These are phyloP conservation scores for Caenorhabditis angaria DNA, from an alignment of 2,888 invertebrate genomes.

Conservation along the genomic window DNA sequence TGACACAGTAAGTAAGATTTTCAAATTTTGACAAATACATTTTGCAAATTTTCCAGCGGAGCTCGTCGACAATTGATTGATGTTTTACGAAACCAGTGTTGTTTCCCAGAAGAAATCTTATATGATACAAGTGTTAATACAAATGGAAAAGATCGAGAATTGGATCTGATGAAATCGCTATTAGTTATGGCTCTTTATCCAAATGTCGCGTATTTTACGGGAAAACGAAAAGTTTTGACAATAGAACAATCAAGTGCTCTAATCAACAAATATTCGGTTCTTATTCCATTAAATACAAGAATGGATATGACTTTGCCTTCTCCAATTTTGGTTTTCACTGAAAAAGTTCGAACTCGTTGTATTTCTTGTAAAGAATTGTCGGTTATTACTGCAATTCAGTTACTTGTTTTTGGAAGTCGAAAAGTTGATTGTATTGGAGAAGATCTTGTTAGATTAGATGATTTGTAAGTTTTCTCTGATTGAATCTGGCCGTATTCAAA, in stretches of 20 bases:
- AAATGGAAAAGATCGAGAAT: slow-evolving; percentile 77
- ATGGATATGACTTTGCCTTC: slow-evolving; percentile 82
- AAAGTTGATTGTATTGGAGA: slow-evolving; percentile 83
- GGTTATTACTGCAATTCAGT: slow-evolving; percentile 91
- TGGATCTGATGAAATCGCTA: slow-evolving; percentile 79
- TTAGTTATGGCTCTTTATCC: slow-evolving; percentile 84
- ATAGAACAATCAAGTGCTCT: slow-evolving; percentile 93
- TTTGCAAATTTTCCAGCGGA: slow-evolving; percentile 28
- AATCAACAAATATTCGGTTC: slow-evolving; percentile 95
- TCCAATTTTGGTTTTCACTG: slow-evolving; percentile 96
- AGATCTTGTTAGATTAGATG: slow-evolving; percentile 83
- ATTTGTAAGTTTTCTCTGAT: slow-evolving; percentile 76
- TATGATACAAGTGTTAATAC: slow-evolving; percentile 81
- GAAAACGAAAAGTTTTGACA: slow-evolving; percentile 87
- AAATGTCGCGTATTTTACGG: slow-evolving; percentile 93
- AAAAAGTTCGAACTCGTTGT: slow-evolving; percentile 92
- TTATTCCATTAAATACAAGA: slow-evolving; percentile 81
- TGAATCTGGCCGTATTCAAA: neutral
- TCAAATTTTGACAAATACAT: neutral
- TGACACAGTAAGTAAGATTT: slow-evolving; percentile 78
- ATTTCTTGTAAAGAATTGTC: slow-evolving; percentile 95
- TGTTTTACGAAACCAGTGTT: slow-evolving; percentile 79
- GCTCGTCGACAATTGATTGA: slow-evolving; percentile 82
- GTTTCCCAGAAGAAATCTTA: slow-evolving; percentile 84
- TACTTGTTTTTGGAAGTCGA: slow-evolving; percentile 89